Conservation (phyloP, 2,113 vertebrate species). For the Gnathonemus echidnorhynchus region DNA sequence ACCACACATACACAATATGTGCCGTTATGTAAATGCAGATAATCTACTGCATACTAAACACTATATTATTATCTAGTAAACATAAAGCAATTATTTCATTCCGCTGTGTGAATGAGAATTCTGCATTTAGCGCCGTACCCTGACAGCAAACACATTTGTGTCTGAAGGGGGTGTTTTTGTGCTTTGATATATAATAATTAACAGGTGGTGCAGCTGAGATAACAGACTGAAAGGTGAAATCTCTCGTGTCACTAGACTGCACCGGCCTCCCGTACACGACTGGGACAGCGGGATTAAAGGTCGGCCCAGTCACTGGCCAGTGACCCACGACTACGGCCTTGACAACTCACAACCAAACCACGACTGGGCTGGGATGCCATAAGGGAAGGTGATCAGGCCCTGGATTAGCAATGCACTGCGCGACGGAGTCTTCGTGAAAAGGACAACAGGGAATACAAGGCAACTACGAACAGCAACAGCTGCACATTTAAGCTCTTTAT, state of each 20-base stretch:
- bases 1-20: background rate
- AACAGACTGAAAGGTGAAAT: background rate
- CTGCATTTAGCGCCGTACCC: background rate
- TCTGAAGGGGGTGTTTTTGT: background rate
- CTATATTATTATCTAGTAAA: background rate
- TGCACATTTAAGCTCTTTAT: constrained; percentile 27
- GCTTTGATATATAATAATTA: constrained; percentile 3
- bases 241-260: constrained; percentile 31
- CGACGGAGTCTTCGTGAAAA: constrained; percentile 16
- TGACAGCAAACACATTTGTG: background rate
- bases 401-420: constrained; percentile 52
- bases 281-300: constrained; percentile 46
- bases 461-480: constrained; percentile 11
- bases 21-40: background rate
- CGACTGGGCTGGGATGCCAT: constrained; percentile 38
- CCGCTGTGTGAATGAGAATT: background rate
- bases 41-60: background rate
- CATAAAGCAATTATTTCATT: background rate
- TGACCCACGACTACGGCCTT: constrained; percentile 54
- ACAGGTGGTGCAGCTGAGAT: constrained; percentile 5
- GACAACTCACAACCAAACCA: constrained; percentile 38
- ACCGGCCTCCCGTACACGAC: constrained; percentile 19
- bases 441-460: constrained; percentile 10
- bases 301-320: constrained; percentile 41
- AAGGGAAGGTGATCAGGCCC: constrained; percentile 15